A percentile compares a stretch with the other conserved stretches of the same genome.
phyloP scores from a whole-genome alignment of 2,888 invertebrate species.

The Hybos culiciformis region DNA sequence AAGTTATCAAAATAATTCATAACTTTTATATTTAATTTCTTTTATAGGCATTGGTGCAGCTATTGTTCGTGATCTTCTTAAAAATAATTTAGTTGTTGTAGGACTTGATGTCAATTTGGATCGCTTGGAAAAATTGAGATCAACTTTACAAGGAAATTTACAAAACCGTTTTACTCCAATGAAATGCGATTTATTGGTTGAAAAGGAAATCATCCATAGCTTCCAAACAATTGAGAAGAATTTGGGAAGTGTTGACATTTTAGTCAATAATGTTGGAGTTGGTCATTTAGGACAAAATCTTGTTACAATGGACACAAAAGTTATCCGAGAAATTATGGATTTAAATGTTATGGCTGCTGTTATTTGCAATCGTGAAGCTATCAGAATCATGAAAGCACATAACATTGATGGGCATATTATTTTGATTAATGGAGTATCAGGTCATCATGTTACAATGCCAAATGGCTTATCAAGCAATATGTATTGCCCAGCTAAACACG shows the following conservation, averaged over 20 bases:
- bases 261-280: conserved; percentile 41
- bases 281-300: neutral
- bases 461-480: conserved; percentile 12
- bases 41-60: conserved; percentile 47
- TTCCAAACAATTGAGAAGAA: conserved; percentile 35
- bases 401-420: conserved; percentile 34
- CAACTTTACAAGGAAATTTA: conserved; percentile 8
- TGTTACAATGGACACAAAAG: conserved; percentile 1
- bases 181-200: conserved; percentile 37
- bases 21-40: no score
- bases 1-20: no score
- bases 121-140: conserved; percentile 7
- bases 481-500: conserved; percentile 17
- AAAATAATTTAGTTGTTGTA: conserved; percentile 40
- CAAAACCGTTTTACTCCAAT: conserved; percentile 23
- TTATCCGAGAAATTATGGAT: conserved; percentile 23
- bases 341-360: conserved; percentile 31
- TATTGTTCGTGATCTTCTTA: conserved; percentile 33
- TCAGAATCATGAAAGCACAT: conserved; percentile 30
- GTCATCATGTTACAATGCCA: conserved; percentile 14
- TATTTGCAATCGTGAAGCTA: conserved; percentile 31
- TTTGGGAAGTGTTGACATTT: conserved; percentile 38
- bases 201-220: conserved; percentile 36
- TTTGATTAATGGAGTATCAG: conserved; percentile 24
- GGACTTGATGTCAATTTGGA: conserved; percentile 38